Evolutionary conservation across 2,888 invertebrate genomes (phyloP).

Genomic region (Thereva nobilitata): DNA sequence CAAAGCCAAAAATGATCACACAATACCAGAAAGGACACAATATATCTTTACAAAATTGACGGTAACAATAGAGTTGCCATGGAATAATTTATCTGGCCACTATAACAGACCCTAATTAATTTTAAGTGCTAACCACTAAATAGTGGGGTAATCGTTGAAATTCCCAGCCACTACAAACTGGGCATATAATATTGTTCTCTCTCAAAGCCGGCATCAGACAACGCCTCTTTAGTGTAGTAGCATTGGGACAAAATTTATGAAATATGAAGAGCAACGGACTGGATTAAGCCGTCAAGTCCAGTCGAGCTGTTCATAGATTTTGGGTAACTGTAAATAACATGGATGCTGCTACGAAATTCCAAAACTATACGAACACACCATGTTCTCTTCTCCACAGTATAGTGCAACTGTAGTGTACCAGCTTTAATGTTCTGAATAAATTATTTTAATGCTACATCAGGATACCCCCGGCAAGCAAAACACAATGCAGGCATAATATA

Average conservation of each 20-base stretch:
- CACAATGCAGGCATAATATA: constrained; percentile 35
- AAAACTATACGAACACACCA: background rate
- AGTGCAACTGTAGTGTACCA: constrained; percentile 28
- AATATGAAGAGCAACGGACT: constrained; percentile 33
- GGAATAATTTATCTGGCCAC: constrained; percentile 22
- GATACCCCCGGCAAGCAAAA: constrained; percentile 8
- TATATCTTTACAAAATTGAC: no score
- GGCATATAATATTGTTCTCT: background rate
- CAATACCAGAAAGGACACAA: no score
- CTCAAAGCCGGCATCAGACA: constrained; percentile 14
- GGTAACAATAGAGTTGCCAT: constrained; percentile 17
- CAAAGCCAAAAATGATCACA: no score
- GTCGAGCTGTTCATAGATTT: constrained; percentile 34
- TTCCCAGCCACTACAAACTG: constrained; percentile 4
- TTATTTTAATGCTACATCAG: constrained; percentile 39
- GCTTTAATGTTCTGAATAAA: constrained; percentile 40
- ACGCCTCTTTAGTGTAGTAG: constrained; percentile 30
- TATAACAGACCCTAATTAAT: constrained; percentile 17
- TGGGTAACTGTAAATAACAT: constrained; percentile 29
- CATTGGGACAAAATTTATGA: constrained; percentile 23
- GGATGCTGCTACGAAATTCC: no score
- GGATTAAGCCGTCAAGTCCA: constrained; percentile 35
- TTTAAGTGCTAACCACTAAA: constrained; percentile 20
- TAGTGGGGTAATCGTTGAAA: constrained; percentile 25
- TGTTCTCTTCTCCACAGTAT: constrained; percentile 11